phyloP scores from a whole-genome alignment of 2,113 vertebrate species.

The Monopterus albus region DNA sequence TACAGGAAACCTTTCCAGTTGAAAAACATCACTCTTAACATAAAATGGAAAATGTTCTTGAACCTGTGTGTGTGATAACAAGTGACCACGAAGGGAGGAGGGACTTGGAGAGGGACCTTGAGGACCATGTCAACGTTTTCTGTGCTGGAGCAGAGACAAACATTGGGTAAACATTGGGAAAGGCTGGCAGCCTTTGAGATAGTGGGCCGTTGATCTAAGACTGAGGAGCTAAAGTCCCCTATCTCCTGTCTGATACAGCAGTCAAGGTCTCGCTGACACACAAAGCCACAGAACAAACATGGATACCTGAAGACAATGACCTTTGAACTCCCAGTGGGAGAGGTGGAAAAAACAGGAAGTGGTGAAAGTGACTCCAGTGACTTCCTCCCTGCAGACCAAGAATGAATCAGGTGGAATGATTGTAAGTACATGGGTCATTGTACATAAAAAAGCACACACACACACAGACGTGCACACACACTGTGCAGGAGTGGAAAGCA shows the following conservation, averaged over 20 bases:
- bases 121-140: conserved; percentile 80
- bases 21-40: conserved; percentile 5
- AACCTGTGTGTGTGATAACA: conserved; percentile 69
- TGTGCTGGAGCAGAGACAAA: conserved; percentile 78
- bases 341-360: conserved; percentile 69
- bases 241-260: conserved; percentile 74
- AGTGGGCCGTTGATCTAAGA: conserved; percentile 82
- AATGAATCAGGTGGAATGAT: conserved; percentile 78
- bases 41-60: conserved; percentile 65
- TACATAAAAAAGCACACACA: conserved; percentile 50
- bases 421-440: conserved; percentile 70
- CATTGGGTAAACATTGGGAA: conserved; percentile 82
- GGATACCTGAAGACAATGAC: conserved; percentile 83
- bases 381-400: conserved; percentile 68
- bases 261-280: conserved; percentile 79
- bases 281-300: conserved; percentile 74
- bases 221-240: conserved; percentile 76
- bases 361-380: conserved; percentile 72
- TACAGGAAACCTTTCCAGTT: conserved; percentile 8
- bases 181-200: conserved; percentile 80
- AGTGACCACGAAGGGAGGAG: conserved; percentile 53
- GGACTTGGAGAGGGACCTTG: conserved; percentile 73
- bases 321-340: conserved; percentile 64
- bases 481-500: conserved; percentile 55
- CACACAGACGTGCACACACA: conserved; percentile 52